Base-by-base conservation (phyloP, 2,797 vertebrate genomes). In the Simalia tracyae region DNA sequence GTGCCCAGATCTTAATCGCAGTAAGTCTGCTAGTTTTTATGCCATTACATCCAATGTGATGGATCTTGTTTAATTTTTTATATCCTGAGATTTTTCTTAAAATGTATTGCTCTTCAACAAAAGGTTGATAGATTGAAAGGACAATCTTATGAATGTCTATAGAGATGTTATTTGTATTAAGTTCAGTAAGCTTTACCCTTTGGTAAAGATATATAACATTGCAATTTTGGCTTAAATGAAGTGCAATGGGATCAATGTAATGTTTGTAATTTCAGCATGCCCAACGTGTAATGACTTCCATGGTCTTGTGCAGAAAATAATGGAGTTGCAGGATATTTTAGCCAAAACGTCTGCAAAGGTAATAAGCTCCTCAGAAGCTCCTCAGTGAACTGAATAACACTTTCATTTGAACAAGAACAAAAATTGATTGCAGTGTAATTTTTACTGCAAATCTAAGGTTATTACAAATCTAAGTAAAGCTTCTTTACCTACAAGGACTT, bases 341-440 rank as follows among this genome's bases (percentile, higher is more conserved):
- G 99, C 99, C 88, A 99, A 99, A 97, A 99, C 99, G 64, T 99
- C 99, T 96, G 98, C 98, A 97, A 99, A 99, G 99, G 99, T 99
- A 98, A 96, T 86, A 86, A 36, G 2, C 90, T 94, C n/a, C 60
- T 91, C 50, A 91, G 26, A 86, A 59, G 89, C 1, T 61, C 61
- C 36, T 72, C 36, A 72, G 68, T 19, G 68, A 72, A 31, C 15
- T 72, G 68, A 72, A 72, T 72, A 72, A 72, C 5, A 72, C n/a
- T 36, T 72, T 72, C 31, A 72, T n/a, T 36, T 72, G 36, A 36
- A n/a, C 10, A 66, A 54, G 6, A 54, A 66, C 3, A 66, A 66
- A n/a, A 66, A n/a, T 5, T n/a, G 28, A 66, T 66, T 72, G 31
- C 17, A 36, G 5, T 72, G 68, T 15, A 72, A 15, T 36, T 72